Evolutionary conservation across 2,113 vertebrate genomes (phyloP).

Genomic region (Ceyx melanurus): DNA sequence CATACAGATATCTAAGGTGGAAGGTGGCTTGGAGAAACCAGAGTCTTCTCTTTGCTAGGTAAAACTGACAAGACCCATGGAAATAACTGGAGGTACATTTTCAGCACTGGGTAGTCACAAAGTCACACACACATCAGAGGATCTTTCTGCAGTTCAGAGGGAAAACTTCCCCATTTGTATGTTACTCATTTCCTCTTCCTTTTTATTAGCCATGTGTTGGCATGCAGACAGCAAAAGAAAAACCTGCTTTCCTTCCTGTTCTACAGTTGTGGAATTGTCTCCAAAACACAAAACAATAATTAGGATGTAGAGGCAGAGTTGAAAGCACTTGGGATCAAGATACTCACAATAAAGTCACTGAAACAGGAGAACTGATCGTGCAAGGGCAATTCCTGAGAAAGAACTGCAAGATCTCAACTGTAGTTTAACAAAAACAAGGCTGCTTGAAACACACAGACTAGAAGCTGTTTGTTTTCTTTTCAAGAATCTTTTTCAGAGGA

Average conservation of each 20-base stretch:
- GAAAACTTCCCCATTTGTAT: background rate
- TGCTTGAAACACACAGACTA: background rate
- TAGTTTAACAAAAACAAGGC: background rate
- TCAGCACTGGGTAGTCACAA: background rate
- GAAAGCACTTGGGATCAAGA: conserved; percentile 17
- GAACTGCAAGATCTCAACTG: background rate
- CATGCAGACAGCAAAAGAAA: conserved; percentile 35
- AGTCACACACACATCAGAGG: background rate
- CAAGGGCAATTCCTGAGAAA: background rate
- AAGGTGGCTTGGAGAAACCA: background rate
- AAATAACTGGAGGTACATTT: background rate
- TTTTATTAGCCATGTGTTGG: conserved; percentile 31
- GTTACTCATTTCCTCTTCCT: conserved; percentile 66
- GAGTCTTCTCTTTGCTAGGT: background rate
- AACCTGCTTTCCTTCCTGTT: conserved; percentile 59
- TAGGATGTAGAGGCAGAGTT: conserved; percentile 26
- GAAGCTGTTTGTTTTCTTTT: background rate
- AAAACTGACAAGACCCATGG: background rate
- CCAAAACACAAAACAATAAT: conserved; percentile 28
- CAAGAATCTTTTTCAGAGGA: background rate
- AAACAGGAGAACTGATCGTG: background rate
- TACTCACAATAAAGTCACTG: background rate
- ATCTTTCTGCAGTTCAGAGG: background rate
- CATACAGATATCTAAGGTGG: accelerated
- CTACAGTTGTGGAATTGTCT: conserved; percentile 29